Evolutionary conservation across 2,113 vertebrate genomes (phyloP), one percentile per base, ranked within the genome.

Genomic region (Sigmodon hispidus): DNA sequence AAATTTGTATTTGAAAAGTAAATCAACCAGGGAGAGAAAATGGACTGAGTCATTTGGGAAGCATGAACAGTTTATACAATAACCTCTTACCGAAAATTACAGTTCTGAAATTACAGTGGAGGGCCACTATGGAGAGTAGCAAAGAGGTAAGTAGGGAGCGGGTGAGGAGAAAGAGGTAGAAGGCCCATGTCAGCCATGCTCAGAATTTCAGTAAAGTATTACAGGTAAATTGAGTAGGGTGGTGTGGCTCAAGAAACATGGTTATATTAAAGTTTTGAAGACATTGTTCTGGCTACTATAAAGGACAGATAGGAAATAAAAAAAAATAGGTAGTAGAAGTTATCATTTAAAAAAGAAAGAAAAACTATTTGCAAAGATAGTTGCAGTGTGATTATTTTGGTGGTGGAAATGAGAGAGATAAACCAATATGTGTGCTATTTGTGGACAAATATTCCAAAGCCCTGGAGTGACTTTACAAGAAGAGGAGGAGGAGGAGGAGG

Each of bases 1-100:
- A 79, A 91, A 36, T 43, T 96, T 77, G 87, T 91, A 45, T 67
- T 96, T 70, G 55, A 87, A 79, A 95, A 45, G 15, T 45, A 88
- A 63, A 40, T 45, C 26, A 16, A 69, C 91, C 24, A 90, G 59
- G 13, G 11, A 5, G 6, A 36, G 85, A 29, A 70, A 77, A 24
- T 10, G 8, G 16, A 91, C 50, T 50, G 3, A 63, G 48, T 11
- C 52, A 55, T 87, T 34, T 13, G 43, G 43, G 52, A 19, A 89
- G 43, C 55, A 34, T 22, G 19, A 87, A 87, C 22, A 48, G 6
- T 29, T 63, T 52, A 16, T 31, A 19, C 12, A 50, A 19, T 63
- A 9, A 48, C 31, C 5, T 34, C 4, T 52, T 65, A 7, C 36
- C 69, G 63, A 70, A 87, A 75, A 31, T 61, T 59, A 12, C 11